Percentiles rank a stretch among this genome's conserved stretches.
Conservation (phyloP, 1,140 invertebrate species). For the Phortica variegata region DNA sequence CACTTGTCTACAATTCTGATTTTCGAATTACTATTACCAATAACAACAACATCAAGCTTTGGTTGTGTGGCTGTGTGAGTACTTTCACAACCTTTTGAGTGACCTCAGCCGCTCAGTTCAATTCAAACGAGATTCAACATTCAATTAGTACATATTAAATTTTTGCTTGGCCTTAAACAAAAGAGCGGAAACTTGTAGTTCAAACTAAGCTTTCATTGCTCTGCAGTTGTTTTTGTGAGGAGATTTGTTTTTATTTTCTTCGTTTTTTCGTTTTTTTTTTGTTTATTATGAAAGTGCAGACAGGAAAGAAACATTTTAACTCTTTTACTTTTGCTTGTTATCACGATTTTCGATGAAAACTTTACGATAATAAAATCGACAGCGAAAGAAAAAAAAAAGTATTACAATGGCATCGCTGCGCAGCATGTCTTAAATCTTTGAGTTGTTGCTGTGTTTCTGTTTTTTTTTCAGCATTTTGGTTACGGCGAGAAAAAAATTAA, state of each 20-base stretch:
- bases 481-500: not conserved
- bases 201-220: conserved; percentile 40
- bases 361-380: conserved; percentile 15
- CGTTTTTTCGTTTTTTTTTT: conserved; percentile 23
- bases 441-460: conserved; percentile 1
- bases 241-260: conserved; percentile 30
- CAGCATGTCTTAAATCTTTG: too few species aligned
- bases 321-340: conserved; percentile 7
- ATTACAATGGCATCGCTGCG: conserved; percentile 1
- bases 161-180: conserved; percentile 34
- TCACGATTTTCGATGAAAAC: conserved; percentile 20
- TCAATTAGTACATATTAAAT: conserved; percentile 47
- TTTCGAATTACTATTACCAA: too few species aligned
- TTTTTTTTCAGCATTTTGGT: too few species aligned
- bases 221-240: conserved; percentile 39
- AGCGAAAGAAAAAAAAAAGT: conserved; percentile 8
- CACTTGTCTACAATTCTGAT: too few species aligned
- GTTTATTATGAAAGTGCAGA: conserved; percentile 39
- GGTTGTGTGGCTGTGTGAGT: too few species aligned
- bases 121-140: conserved; percentile 26
- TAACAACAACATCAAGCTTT: too few species aligned
- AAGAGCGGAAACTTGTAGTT: conserved; percentile 30
- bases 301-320: conserved; percentile 11
- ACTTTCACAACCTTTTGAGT: conserved; percentile 37
- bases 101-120: conserved; percentile 34